Conservation (phyloP, 1,140 invertebrate genomes). For the Babylonia areolata region DNA sequence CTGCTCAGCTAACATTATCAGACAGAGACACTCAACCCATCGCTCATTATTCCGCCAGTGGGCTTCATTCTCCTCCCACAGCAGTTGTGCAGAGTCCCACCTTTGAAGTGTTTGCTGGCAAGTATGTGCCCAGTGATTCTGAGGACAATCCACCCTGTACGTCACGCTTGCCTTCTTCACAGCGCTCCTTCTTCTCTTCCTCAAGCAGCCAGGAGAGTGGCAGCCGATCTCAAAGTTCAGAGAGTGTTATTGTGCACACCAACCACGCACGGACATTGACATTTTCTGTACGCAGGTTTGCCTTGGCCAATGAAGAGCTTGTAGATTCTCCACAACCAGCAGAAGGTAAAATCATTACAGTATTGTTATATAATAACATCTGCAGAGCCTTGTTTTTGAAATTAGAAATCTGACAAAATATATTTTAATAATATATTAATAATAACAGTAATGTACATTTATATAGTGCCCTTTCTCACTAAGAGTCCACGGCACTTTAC, state of each 20-base stretch:
- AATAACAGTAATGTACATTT: no score
- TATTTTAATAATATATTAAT: no score
- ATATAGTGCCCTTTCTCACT: no score
- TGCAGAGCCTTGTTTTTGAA: no score
- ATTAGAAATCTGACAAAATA: no score
- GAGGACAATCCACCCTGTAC: conserved; percentile 42
- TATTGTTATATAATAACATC: not conserved
- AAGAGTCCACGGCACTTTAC: no score
- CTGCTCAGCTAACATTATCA: not conserved
- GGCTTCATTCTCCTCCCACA: conserved; percentile 33
- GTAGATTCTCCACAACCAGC: conserved; percentile 62
- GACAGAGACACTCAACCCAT: conserved; percentile 28
- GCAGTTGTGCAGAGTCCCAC: conserved; percentile 33
- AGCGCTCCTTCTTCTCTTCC: conserved; percentile 70
- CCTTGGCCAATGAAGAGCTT: conserved; percentile 55
- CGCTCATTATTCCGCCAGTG: conserved; percentile 6
- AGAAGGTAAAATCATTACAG: conserved; percentile 55
- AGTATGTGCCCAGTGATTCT: conserved; percentile 32
- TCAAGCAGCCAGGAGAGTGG: conserved; percentile 65
- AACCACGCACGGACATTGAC: conserved; percentile 72
- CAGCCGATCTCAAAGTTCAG: conserved; percentile 67
- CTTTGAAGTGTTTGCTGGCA: conserved; percentile 27
- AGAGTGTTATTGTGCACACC: conserved; percentile 70
- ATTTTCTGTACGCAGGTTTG: conserved; percentile 68
- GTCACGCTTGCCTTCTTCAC: conserved; percentile 47